A percentile compares a stretch with the other conserved stretches of the same genome.
These are phyloP conservation scores for Heterodera schachtii DNA, from an alignment of 1,140 invertebrate species.

Conservation along the genomic window DNA sequence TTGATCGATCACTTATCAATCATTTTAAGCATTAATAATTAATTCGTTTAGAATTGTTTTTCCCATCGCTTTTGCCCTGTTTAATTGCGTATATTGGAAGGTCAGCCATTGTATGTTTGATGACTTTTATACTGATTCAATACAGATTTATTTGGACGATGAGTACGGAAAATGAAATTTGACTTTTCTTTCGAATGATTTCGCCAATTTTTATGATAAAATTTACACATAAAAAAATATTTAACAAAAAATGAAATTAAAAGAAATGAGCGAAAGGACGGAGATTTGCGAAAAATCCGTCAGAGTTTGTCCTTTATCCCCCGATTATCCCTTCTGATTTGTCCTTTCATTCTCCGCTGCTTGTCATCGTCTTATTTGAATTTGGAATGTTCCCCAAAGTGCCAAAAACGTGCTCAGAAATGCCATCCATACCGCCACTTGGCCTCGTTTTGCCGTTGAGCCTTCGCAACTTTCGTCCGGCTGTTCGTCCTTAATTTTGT, in stretches of 20 bases:
- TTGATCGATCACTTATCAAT: conserved; percentile 6
- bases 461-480: conserved; percentile 14
- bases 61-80: conserved; percentile 72
- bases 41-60: conserved; percentile 71
- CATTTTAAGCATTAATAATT: conserved; percentile 23
- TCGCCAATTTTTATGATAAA: not conserved
- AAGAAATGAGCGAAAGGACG: not conserved
- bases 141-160: conserved; percentile 9
- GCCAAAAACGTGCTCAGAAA: conserved; percentile 6
- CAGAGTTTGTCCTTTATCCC: not conserved
- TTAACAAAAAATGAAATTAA: not conserved
- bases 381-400: not conserved
- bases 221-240: conserved; percentile 1
- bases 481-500: conserved; percentile 5
- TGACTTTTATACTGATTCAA: not conserved
- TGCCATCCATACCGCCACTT: not conserved
- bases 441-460: not conserved
- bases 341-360: too few species aligned
- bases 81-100: conserved; percentile 82
- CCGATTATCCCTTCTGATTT: too few species aligned
- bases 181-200: not conserved
- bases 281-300: not conserved
- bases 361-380: too few species aligned
- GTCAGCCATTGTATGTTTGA: not conserved
- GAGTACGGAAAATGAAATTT: not conserved